Evolutionary conservation across 37 sponge, comb jelly and placozoan species (phyloP).

Genomic region (Petrosia ficiformis): DNA sequence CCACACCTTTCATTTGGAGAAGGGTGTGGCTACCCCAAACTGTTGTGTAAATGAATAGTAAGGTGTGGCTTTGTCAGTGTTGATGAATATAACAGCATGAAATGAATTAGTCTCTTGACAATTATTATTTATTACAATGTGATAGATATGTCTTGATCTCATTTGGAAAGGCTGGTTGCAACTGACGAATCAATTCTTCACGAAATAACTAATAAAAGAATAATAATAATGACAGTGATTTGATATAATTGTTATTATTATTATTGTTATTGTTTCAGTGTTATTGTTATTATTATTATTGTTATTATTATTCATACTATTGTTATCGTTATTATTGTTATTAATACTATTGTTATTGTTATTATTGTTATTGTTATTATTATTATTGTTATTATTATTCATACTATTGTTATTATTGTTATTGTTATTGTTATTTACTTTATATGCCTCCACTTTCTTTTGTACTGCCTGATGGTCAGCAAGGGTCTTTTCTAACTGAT

Average conservation of each 20-base stretch:
- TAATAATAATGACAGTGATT: background rate
- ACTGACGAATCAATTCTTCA: slow-evolving; percentile 53
- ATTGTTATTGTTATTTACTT: slow-evolving; percentile 13
- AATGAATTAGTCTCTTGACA: background rate
- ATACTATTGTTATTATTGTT: slow-evolving; percentile 37
- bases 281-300: too few species aligned
- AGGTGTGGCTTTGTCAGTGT: background rate
- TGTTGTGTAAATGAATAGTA: background rate
- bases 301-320: too few species aligned
- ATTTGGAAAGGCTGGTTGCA: slow-evolving; percentile 52
- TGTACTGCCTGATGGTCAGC: slow-evolving; percentile 50
- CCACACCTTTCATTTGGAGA: too few species aligned
- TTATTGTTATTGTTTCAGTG: too few species aligned
- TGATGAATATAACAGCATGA: background rate
- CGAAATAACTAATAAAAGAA: slow-evolving; percentile 51
- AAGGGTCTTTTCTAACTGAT: slow-evolving; percentile 59
- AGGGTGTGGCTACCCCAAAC: too few species aligned
- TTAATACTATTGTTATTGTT: background rate
- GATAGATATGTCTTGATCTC: slow-evolving; percentile 36
- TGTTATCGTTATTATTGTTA: background rate
- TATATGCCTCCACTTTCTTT: slow-evolving; percentile 61
- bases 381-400: background rate
- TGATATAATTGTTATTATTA: background rate
- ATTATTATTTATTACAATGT: background rate
- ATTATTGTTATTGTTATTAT: background rate